Conservation (phyloP, 1,140 invertebrate species). For the Drosophila kohkoa region DNA sequence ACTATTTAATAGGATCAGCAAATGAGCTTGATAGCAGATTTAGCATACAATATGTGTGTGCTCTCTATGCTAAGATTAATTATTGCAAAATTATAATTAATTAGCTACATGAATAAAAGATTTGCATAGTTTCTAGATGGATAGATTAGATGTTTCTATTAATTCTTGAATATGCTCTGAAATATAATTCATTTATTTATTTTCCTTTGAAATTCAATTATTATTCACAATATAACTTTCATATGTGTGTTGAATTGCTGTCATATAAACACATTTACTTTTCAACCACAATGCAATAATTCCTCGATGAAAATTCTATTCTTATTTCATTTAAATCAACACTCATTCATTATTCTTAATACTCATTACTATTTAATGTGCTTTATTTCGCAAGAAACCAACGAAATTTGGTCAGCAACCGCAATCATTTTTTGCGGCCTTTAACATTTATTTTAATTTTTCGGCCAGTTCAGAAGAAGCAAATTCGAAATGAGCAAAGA, state of each 20-base stretch:
- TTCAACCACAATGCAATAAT: constrained; percentile 49
- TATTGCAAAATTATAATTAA: constrained; percentile 23
- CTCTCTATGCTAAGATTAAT: constrained; percentile 1
- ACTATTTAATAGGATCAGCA: constrained; percentile 68
- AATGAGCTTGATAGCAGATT: constrained; percentile 22
- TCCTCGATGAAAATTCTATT: background rate
- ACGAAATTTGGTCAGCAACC: constrained; percentile 42
- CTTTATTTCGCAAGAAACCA: constrained; percentile 30
- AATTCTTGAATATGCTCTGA: too few species aligned
- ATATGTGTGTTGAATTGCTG: too few species aligned
- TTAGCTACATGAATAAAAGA: constrained; percentile 7
- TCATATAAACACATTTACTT: too few species aligned
- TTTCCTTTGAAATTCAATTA: too few species aligned
- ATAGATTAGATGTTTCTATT: too few species aligned
- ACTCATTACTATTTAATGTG: constrained; percentile 64
- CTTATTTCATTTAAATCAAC: background rate
- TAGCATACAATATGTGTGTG: constrained; percentile 17
- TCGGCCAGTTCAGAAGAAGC: constrained; percentile 22
- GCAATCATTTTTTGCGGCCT: constrained; percentile 73
- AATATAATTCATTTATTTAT: too few species aligned
- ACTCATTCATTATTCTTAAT: constrained; percentile 19
- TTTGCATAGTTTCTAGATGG: background rate
- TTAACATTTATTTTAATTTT: constrained; percentile 74
- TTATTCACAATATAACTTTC: too few species aligned
- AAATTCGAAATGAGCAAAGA: constrained; percentile 51